A percentile compares a stretch with the other conserved stretches of the same genome.
These are phyloP conservation scores for Heliornis fulica DNA, from an alignment of 2,113 vertebrate genomes.

Conservation along the genomic window DNA sequence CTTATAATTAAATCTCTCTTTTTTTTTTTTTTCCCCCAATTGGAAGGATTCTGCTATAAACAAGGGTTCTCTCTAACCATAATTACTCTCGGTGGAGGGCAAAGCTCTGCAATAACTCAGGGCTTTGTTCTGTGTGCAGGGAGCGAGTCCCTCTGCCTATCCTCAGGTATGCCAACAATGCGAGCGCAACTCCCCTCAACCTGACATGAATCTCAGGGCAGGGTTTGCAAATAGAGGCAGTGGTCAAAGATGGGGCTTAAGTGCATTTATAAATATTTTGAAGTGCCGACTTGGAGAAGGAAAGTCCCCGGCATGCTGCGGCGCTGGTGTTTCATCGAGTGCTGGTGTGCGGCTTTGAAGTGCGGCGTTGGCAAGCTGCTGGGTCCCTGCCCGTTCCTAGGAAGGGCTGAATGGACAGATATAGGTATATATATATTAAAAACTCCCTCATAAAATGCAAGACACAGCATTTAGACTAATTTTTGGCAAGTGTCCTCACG, in stretches of 20 bases:
- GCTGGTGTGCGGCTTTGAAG: not conserved
- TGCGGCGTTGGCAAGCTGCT: not conserved
- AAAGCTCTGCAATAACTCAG: not conserved
- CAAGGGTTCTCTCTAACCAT: conserved; percentile 38
- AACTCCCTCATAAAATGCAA: not conserved
- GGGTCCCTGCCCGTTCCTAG: not conserved
- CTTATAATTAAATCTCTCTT: conserved; percentile 31
- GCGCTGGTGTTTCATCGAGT: not conserved
- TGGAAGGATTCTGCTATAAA: conserved; percentile 33
- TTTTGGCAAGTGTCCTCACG: not conserved
- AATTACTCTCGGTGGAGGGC: not conserved
- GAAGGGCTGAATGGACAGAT: not conserved
- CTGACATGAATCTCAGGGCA: not conserved
- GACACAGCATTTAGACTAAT: fast-evolving
- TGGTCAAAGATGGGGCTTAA: not conserved
- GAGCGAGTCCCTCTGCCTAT: not conserved
- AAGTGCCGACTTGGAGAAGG: not conserved
- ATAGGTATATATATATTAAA: not conserved
- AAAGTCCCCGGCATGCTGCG: not conserved
- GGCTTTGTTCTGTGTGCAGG: conserved; percentile 26
- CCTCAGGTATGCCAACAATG: conserved; percentile 48
- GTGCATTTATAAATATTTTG: conserved; percentile 18
- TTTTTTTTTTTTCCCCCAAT: not conserved
- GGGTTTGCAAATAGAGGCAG: conserved; percentile 36
- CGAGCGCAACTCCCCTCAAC: not conserved